A percentile compares a stretch with the other conserved stretches of the same genome.
These are phyloP conservation scores for Dynastes maya DNA, from an alignment of 2,888 invertebrate genomes.

Conservation along the genomic window DNA sequence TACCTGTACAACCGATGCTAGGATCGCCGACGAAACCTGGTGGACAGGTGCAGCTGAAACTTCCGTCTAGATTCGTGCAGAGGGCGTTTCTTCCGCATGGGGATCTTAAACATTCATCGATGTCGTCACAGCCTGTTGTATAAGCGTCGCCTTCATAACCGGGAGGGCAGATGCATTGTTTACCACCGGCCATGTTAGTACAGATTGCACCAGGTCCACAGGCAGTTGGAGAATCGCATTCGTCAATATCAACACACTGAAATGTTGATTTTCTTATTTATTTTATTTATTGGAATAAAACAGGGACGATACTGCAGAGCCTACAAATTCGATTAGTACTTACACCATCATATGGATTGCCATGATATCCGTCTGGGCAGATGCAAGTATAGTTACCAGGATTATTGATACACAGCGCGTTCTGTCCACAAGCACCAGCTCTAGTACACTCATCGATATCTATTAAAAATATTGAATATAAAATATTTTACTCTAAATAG, in stretches of 20 bases:
- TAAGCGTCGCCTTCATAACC: constrained; percentile 90
- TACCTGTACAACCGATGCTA: constrained; percentile 83
- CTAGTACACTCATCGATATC: constrained; percentile 92
- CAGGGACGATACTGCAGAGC: too few relatives aligned
- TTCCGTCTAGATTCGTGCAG: constrained; percentile 87
- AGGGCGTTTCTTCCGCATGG: constrained; percentile 87
- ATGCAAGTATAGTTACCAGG: constrained; percentile 91
- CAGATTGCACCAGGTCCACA: constrained; percentile 88
- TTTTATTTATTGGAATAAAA: too few relatives aligned
- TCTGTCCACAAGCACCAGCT: constrained; percentile 86
- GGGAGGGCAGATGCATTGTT: constrained; percentile 85
- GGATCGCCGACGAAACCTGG: constrained; percentile 91
- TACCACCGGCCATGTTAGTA: constrained; percentile 85
- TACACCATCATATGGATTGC: constrained; percentile 85
- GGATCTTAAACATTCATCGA: constrained; percentile 89
- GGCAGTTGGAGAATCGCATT: constrained; percentile 78
- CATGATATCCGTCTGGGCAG: constrained; percentile 87
- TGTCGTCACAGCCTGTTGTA: constrained; percentile 91
- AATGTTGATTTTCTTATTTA: not conserved
- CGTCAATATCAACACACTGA: constrained; percentile 88
- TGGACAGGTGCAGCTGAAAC: constrained; percentile 87
- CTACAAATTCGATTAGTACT: constrained; percentile 56
- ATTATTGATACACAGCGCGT: constrained; percentile 86
- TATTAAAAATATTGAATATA: constrained; percentile 60
- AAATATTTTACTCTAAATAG: too few relatives aligned